Evolutionary conservation across 2,888 invertebrate species (phyloP).

Genomic region (Drosophila histrio): DNA sequence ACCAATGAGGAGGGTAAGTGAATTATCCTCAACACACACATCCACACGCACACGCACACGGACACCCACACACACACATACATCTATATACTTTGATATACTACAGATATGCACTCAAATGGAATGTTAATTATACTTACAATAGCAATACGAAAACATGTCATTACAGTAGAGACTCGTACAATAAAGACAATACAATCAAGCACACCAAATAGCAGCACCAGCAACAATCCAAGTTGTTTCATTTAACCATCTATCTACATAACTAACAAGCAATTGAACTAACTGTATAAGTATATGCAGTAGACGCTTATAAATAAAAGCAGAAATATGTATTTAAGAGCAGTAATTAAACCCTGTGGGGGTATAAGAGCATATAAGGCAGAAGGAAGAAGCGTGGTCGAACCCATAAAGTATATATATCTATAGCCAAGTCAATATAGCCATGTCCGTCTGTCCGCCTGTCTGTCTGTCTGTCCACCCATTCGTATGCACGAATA

Average conservation of each 20-base stretch:
- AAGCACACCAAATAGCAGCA: conserved; percentile 53
- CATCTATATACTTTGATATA: conserved; percentile 16
- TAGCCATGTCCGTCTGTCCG: too few relatives aligned
- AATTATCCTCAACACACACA: conserved; percentile 42
- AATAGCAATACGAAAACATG: conserved; percentile 53
- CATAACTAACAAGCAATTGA: neutral
- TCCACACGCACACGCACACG: conserved; percentile 28
- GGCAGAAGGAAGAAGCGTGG: too few relatives aligned
- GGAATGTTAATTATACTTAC: conserved; percentile 53
- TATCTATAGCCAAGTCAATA: too few relatives aligned
- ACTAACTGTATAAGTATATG: neutral
- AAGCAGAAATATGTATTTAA: neutral
- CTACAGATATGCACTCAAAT: conserved; percentile 38
- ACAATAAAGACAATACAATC: conserved; percentile 60
- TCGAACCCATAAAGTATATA: too few relatives aligned
- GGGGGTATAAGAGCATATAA: too few relatives aligned
- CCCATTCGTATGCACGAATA: too few relatives aligned
- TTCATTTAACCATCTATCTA: conserved; percentile 56
- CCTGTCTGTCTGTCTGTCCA: too few relatives aligned
- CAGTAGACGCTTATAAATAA: neutral
- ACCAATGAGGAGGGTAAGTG: conserved; percentile 88
- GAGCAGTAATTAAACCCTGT: too few relatives aligned
- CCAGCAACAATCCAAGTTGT: conserved; percentile 67
- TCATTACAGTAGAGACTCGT: conserved; percentile 61
- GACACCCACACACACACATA: conserved; percentile 31